Base-by-base conservation (phyloP, 2,113 vertebrate genomes). In the Rhegmatorhina hoffmannsi region DNA sequence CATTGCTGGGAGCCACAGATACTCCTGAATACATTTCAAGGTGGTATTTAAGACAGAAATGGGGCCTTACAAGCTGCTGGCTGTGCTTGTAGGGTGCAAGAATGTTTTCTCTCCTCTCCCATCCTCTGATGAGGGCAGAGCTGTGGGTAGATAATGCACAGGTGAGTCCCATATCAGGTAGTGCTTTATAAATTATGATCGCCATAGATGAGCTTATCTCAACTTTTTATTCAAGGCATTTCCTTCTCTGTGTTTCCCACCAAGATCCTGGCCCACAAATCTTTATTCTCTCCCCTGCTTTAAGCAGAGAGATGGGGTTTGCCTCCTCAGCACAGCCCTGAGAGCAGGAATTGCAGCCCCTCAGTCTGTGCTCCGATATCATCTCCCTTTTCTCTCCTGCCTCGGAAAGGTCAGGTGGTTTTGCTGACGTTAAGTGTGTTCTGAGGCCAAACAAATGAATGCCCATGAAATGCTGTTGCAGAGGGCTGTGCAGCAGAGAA, bases 341-440 rank as follows among this genome's bases (percentile, higher is more conserved):
- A 55, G 81, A 84, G 40, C 68, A 81, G 88, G 79, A 87, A 24
- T 74, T 38, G 62, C 60, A 60, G 11, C 70, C 90, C 82, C 68
- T 56, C 47, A 26, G 25, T 63, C 73, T 67, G 25, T 66, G 52
- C 80, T 52, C 72, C 60, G 83, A 24, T 86, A 89, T 1, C 28
- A 43, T 86, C 68, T 90, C 25, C 3, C 52, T 72, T 36, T 14
- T 3, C 40, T 66, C 47, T 8, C 24, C 76, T 49, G 6, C 40
- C 82, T 93, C 21, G 49, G 25, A 95, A 94, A 90, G 72, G 64
- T 88, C 72, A 67, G 0, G 21, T 38, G 49, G 17, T 73, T 90
- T 78, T 81, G 66, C 76, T 93, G 84, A 94, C 4, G 18, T 78
- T 73, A 40, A 88, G 8, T 92, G 73, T 89, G 83, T 96, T 92